phyloP scores from a whole-genome alignment of 2,113 vertebrate species.

The Theristicus caerulescens region DNA sequence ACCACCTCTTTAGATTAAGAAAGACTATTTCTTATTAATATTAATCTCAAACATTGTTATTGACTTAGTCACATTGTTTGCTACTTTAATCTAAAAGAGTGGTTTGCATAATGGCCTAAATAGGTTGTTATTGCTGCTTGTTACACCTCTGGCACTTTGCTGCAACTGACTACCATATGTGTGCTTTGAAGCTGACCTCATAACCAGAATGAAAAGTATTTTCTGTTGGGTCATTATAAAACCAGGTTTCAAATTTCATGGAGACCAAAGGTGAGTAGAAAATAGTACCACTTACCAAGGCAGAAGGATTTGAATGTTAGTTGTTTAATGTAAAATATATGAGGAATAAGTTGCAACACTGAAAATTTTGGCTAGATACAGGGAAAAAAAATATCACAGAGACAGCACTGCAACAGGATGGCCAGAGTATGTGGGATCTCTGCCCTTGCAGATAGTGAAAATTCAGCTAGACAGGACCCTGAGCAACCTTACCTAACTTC shows the following conservation, averaged over 20 bases:
- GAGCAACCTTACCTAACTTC: neutral
- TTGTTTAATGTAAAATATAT: neutral
- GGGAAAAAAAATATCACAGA: neutral
- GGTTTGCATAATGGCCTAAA: neutral
- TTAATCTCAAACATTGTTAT: neutral
- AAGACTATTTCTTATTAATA: neutral
- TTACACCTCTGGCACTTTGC: neutral
- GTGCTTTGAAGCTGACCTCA: neutral
- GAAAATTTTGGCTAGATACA: neutral
- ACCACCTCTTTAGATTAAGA: neutral
- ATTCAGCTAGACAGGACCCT: neutral
- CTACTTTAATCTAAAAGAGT: neutral
- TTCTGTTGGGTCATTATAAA: neutral
- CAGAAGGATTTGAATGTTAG: neutral
- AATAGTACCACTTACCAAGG: neutral
- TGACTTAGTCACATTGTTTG: neutral
- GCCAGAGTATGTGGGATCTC: neutral
- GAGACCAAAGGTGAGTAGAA: neutral
- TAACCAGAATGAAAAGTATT: neutral
- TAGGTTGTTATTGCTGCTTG: neutral
- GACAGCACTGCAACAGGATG: neutral
- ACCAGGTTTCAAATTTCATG: neutral
- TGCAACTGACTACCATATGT: neutral
- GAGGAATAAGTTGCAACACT: neutral
- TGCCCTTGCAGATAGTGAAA: neutral